phyloP scores from a whole-genome alignment of 2,797 vertebrate species.

The Diplodus sargus region DNA sequence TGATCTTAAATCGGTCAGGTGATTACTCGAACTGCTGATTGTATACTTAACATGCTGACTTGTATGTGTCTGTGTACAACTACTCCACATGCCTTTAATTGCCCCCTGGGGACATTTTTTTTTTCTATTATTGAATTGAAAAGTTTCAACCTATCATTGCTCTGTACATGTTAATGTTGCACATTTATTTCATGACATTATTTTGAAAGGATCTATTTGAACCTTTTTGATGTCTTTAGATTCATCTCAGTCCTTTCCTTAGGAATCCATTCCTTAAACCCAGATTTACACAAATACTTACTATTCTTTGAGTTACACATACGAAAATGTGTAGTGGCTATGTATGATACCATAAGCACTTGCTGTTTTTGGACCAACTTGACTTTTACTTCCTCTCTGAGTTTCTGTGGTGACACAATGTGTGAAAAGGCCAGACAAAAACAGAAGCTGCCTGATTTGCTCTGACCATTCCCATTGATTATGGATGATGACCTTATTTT shows the following conservation, averaged over 20 bases:
- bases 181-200: too few species aligned
- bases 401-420: constrained; percentile 32
- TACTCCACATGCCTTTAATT: too few species aligned
- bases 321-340: neutral
- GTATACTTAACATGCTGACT: too few species aligned
- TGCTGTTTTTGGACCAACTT: neutral
- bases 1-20: too few species aligned
- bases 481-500: neutral
- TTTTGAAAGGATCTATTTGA: too few species aligned
- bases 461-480: neutral
- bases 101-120: too few species aligned
- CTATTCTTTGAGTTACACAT: neutral
- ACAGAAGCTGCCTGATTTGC: neutral
- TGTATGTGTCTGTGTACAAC: too few species aligned
- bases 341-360: neutral
- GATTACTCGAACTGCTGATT: too few species aligned
- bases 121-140: too few species aligned
- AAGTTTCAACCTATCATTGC: too few species aligned
- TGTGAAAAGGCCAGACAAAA: too few species aligned
- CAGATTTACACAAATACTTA: neutral
- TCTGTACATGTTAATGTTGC: too few species aligned
- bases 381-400: neutral
- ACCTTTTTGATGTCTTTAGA: neutral
- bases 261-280: neutral
- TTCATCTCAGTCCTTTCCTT: neutral